Evolutionary conservation across 1,140 invertebrate genomes (phyloP), one percentile per base, ranked within the genome.

Genomic region (Drosophila takahashii): DNA sequence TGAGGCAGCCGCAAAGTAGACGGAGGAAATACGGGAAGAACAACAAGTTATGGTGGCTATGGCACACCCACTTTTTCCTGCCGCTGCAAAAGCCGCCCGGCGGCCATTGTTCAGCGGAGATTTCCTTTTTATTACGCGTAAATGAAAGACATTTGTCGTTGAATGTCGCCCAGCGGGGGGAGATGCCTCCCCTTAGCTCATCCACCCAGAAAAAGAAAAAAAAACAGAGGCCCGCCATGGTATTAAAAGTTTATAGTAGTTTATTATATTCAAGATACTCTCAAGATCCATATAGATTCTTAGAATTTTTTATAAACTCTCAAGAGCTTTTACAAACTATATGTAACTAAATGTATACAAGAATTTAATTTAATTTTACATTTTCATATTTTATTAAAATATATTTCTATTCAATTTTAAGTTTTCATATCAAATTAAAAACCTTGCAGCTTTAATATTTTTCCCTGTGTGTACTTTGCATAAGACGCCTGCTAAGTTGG

Each of bases 81-180:
- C 47, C 62, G 45, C 52, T 76, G 37, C 60, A 41, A 81, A 60
- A 59, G 71, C 54, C 77, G 70, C 70, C 70, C 58, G 58, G 72
- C 56, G 79, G 78, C 78, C 72, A 81, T 70, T 81, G 58, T 78
- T 83, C 42, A 64, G 26, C 50, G 62, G 62, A 79, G 79, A 83
- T 81, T 81, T 81, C 48, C 48, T 69, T 83, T 81, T 81, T 81
- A 81, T 81, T 81, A 81, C 74, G 79, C 79, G 79, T 78, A 81
- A 83, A 81, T 83, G 74, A 83, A 81, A 77, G 62, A 83, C 74
- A 81, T 81, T 81, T 78, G 79, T 70, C 74, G 74, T 74, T 62
- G 61, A 54, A 71, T 75, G 52, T 80, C 39, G 71, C 41, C 34
- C 41, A 50, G 7, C 8, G 4, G n/a, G n/a, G 11, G 18, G 0